Base-by-base conservation (phyloP, 2,113 vertebrate species). In the Grammomys dolichurus region DNA sequence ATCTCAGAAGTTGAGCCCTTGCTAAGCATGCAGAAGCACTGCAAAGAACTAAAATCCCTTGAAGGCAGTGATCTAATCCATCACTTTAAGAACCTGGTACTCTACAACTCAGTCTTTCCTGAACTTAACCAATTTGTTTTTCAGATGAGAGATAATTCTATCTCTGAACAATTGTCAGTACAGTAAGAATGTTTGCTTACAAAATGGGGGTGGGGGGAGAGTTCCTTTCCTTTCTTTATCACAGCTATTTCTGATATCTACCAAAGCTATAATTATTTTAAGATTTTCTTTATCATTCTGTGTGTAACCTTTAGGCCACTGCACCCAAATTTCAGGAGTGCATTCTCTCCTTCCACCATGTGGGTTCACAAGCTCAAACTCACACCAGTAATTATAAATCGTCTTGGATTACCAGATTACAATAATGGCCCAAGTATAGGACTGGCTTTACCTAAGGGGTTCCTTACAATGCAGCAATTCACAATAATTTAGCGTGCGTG, bases 171-270 rank as follows among this genome's bases (percentile, higher is more conserved):
- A 93, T 90, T 51, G 33, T 95, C 60, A 95, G 46, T 63, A 31
- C 16, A 88, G 2, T 70, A 78, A 91, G 75, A 33, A 96, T 90
- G 95, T 60, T 88, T 95, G 56, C 86, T 90, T 89, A 95, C 22
- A 95, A 93, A 95, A 91, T 94, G 13, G 40, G 40, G 40, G 40
- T 40, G 40, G 40, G 40, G 40, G 40, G 40, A 40, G 40, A 40
- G 94, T 91, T 91, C 89, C 69, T 90, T 89, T 95, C 90, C 90
- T 69, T 67, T 31, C 65, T 70, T 95, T 89, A 86, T 93, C 76
- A 96, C 58, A 96, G 95, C 92, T 93, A 94, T 89, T 78, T 54
- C n/a, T 93, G 72, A 85, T 80, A 51, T 43, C 81, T 60, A 40
- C 36, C 56, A 63, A 84, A 40, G 22, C 22, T 63, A 28, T 60